Base-by-base conservation (phyloP, 2,888 invertebrate species). In the Scaptomyza polygonia region DNA sequence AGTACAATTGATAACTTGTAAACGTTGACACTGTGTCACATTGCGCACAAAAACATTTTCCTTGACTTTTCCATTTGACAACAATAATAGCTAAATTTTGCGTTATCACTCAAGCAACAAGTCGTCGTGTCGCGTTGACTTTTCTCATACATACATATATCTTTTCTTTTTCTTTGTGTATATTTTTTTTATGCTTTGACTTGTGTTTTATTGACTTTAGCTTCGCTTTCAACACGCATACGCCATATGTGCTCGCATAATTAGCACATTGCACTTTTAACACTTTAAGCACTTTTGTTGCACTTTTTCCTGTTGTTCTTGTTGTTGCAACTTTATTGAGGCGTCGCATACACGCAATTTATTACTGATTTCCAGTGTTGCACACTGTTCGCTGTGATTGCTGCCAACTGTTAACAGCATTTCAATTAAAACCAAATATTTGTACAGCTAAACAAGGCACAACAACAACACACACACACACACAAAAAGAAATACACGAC, bases 211-310 rank as follows among this genome's bases (percentile, higher is more conserved):
- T 53, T 45, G 53, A 65, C 51, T 62, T 59, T 39, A 59, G 51
- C 42, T 53, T 44, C 40, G 44, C 73, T 67, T 63, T 64, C 65
- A 72, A 55, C 81, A 82, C 77, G 67, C 67, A 88, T 83, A 75
- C 86, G 88, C 66, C 77, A 72, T 51, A 69, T 88, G 70, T 56
- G 56, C 64, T 56, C 55, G 59, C 84, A 88, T 78, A 85, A 85
- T 85, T 86, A 85, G 84, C 84, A 85, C 84, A 84, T 80, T 85
- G 84, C 84, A 85, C 84, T 85, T 9, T 48, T 48, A 32, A 48
- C 48, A 48, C 39, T 39, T 72, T 78, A 30, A 72, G 57, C 72
- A 75, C 79, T 67, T 66, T 45, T 40, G 42, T 16, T n/a, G 42
- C 32, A 49, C 48, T 47, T 30, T 14, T 72, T 66, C 32, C 18